phyloP scores from a whole-genome alignment of 2,113 vertebrate genomes.

The Dipodomys merriami region DNA sequence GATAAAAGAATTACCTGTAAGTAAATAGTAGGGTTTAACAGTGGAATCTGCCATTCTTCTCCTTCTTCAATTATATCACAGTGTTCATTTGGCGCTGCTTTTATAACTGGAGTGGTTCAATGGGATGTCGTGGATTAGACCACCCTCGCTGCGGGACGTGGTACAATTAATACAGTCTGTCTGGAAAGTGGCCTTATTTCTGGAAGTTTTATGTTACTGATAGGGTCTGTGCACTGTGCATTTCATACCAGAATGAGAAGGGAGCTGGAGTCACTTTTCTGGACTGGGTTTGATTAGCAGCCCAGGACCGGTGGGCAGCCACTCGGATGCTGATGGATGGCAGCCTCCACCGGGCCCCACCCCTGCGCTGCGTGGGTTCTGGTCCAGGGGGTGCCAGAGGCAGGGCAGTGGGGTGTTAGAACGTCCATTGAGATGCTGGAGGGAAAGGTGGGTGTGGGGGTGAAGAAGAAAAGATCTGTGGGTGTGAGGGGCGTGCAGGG shows the following conservation, averaged over 20 bases:
- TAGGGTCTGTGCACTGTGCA: constrained; percentile 83
- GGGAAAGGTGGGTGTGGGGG: constrained; percentile 55
- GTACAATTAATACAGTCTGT: constrained; percentile 86
- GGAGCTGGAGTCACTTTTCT: constrained; percentile 79
- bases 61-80: constrained; percentile 82
- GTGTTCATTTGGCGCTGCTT: constrained; percentile 78
- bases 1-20: constrained; percentile 87
- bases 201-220: constrained; percentile 88
- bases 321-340: constrained; percentile 71
- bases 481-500: neutral
- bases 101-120: constrained; percentile 80
- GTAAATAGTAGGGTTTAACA: constrained; percentile 84
- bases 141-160: constrained; percentile 83
- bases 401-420: neutral
- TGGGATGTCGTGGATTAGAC: constrained; percentile 78
- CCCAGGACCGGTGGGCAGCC: constrained; percentile 78
- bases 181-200: constrained; percentile 87
- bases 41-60: constrained; percentile 70
- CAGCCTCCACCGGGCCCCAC: constrained; percentile 68
- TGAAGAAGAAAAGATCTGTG: neutral
- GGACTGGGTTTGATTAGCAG: constrained; percentile 85
- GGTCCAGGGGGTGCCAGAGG: neutral
- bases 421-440: constrained; percentile 46
- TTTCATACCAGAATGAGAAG: constrained; percentile 84
- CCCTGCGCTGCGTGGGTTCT: neutral